Percentiles rank a stretch among this genome's conserved stretches.
Evolutionary conservation across 2,113 vertebrate genomes (phyloP).

Genomic region (Myiopsitta monachus): DNA sequence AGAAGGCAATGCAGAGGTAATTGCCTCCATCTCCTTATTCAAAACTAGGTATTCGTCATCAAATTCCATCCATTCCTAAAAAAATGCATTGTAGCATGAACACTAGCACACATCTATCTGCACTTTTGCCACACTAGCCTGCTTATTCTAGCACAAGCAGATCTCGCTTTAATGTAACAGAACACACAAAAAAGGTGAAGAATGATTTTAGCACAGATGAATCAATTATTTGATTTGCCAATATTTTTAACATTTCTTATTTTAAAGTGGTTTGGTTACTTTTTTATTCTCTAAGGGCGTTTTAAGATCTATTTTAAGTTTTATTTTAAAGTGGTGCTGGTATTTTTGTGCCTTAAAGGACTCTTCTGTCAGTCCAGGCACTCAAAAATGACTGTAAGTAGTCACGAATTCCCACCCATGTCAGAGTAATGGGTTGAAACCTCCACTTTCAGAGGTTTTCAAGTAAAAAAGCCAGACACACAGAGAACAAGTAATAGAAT

Average conservation of each 20-base stretch:
- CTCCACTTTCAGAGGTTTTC: neutral
- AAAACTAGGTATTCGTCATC: conserved; percentile 76
- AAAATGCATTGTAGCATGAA: neutral
- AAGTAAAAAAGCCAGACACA: neutral
- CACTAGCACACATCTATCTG: neutral
- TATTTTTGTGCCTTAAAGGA: neutral
- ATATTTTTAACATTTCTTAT: neutral
- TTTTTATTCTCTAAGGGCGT: neutral
- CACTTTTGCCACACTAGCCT: neutral
- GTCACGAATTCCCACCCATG: neutral
- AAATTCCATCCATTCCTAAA: conserved; percentile 85
- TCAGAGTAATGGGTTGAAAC: neutral
- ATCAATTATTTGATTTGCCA: neutral
- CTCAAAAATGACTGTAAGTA: neutral
- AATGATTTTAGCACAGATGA: neutral
- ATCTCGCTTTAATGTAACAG: neutral
- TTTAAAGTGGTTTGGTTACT: neutral
- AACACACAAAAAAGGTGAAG: neutral
- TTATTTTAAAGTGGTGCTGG: neutral
- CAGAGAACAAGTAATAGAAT: neutral
- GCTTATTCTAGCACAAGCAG: neutral
- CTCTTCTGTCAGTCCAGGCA: neutral
- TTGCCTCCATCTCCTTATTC: conserved; percentile 75
- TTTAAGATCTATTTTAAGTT: neutral
- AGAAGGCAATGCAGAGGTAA: conserved; percentile 72